A percentile compares a stretch with the other conserved stretches of the same genome.
Conservation (phyloP, 2,888 invertebrate genomes). For the Cryptocephalus primarius region DNA sequence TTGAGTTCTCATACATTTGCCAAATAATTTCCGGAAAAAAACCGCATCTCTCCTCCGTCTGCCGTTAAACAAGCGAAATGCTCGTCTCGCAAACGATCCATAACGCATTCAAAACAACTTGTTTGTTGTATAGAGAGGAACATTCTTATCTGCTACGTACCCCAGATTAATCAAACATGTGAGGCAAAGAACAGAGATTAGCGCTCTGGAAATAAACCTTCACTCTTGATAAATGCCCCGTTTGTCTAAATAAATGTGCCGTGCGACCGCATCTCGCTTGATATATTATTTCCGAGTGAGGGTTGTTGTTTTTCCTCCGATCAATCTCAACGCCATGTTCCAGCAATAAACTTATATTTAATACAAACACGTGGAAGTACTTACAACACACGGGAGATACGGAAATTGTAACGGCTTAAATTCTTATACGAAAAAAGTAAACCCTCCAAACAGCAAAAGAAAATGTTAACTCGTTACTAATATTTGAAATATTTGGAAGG, state of each 20-base stretch:
- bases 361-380: constrained; percentile 17
- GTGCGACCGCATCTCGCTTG: constrained; percentile 28
- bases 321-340: constrained; percentile 26
- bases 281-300: constrained; percentile 32
- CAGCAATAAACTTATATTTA: constrained; percentile 27
- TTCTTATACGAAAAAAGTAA: too few relatives aligned
- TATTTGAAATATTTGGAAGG: too few relatives aligned
- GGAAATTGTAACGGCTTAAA: too few relatives aligned
- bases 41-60: too few relatives aligned
- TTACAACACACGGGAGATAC: too few relatives aligned
- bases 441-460: too few relatives aligned
- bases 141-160: constrained; percentile 9
- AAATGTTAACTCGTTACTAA: too few relatives aligned
- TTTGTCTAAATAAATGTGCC: constrained; percentile 31
- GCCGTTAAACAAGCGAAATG: too few relatives aligned
- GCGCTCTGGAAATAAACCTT: constrained; percentile 25
- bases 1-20: too few relatives aligned
- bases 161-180: constrained; percentile 19
- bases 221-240: constrained; percentile 30
- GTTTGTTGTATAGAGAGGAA: constrained; percentile 6
- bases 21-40: too few relatives aligned
- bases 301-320: constrained; percentile 22
- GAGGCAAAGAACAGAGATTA: constrained; percentile 24
- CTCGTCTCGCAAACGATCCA: constrained; percentile 1
- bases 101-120: constrained; percentile 4